A percentile compares a stretch with the other conserved stretches of the same genome.
Evolutionary conservation across 2,888 invertebrate genomes (phyloP).

Genomic region (Mycogona germanica): DNA sequence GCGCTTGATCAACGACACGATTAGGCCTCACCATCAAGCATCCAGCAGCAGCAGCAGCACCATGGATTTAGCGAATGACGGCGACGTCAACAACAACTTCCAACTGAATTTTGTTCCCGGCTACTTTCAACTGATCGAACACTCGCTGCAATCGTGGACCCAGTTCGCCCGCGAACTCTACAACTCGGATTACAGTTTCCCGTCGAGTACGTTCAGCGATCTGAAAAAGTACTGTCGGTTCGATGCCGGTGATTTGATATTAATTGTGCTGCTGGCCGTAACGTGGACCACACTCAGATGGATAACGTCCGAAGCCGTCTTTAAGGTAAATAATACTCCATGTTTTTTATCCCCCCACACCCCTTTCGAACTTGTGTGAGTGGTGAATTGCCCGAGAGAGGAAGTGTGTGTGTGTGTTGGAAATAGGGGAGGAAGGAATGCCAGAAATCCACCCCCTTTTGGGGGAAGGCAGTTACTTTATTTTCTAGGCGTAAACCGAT

Average conservation of each 20-base stretch:
- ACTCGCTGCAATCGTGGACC: background rate
- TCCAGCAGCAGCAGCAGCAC: background rate
- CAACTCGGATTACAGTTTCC: constrained; percentile 13
- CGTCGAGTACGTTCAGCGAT: constrained; percentile 7
- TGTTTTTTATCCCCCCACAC: no score
- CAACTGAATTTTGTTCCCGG: constrained; percentile 4
- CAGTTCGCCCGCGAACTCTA: background rate
- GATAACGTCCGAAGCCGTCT: constrained; percentile 21
- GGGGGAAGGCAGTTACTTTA: no score
- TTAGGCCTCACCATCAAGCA: no score
- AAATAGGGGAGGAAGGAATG: no score
- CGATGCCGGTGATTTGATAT: constrained; percentile 11
- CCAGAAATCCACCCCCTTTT: no score
- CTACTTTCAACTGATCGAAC: constrained; percentile 4
- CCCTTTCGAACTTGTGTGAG: no score
- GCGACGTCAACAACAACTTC: background rate
- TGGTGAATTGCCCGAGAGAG: no score
- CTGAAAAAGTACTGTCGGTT: constrained; percentile 14
- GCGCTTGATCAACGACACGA: background rate
- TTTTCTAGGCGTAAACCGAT: no score
- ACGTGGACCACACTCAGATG: constrained; percentile 24
- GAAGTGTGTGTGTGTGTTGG: no score
- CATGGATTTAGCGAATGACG: no score
- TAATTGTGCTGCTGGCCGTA: constrained; percentile 22
- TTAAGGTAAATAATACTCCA: constrained; percentile 25